Percentiles rank a stretch among this genome's conserved stretches.
Conservation (phyloP, 2,797 vertebrate genomes). For the Channa striata region DNA sequence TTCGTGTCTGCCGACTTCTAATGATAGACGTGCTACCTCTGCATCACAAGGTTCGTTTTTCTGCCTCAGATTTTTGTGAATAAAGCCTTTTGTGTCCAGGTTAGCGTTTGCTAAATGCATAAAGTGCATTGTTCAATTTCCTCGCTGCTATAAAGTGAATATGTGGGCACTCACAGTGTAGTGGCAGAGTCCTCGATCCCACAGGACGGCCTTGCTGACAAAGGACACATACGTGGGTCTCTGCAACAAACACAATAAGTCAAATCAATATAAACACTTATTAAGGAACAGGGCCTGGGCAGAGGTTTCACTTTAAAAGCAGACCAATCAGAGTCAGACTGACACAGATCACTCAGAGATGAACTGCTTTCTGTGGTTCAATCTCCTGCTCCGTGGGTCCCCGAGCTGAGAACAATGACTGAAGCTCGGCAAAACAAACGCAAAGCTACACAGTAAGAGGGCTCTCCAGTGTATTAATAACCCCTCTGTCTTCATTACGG, state of each 20-base stretch:
- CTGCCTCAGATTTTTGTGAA: too few species aligned
- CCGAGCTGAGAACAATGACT: constrained; percentile 39
- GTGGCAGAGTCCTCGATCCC: constrained; percentile 71
- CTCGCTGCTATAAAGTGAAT: too few species aligned
- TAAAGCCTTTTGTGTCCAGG: too few species aligned
- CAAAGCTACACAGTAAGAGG: constrained; percentile 47
- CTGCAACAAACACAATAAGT: constrained; percentile 67
- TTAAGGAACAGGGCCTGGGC: neutral
- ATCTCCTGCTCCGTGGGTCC: constrained; percentile 28
- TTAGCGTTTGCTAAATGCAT: neutral
- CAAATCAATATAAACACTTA: neutral
- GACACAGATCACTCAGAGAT: constrained; percentile 40
- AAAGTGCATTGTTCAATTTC: neutral
- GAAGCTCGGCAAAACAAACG: constrained; percentile 45
- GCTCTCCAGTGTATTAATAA: constrained; percentile 66
- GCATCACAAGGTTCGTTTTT: too few species aligned
- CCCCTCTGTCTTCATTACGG: constrained; percentile 64
- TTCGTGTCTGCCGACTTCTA: too few species aligned
- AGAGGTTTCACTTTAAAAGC: neutral
- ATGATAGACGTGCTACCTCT: too few species aligned
- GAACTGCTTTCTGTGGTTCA: constrained; percentile 36
- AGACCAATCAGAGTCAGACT: constrained; percentile 22
- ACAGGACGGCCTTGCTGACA: constrained; percentile 74
- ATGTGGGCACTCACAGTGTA: constrained; percentile 57
- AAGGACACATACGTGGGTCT: constrained; percentile 70